phyloP scores from a whole-genome alignment of 2,113 vertebrate genomes.

The Stigmatopora argus region DNA sequence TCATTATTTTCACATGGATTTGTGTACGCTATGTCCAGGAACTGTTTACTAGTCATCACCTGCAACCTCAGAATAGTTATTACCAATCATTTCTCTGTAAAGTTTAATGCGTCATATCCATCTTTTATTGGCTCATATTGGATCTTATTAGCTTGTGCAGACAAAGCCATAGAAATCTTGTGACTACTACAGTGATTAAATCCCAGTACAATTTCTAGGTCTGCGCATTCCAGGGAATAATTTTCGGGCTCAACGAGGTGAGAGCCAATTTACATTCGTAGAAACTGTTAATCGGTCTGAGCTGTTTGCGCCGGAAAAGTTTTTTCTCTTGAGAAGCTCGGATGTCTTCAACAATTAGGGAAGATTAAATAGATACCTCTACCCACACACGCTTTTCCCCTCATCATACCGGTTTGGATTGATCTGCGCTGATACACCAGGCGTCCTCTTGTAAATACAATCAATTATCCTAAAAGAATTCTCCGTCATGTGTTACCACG shows the following conservation, averaged over 20 bases:
- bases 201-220: constrained; percentile 12
- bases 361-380: constrained; percentile 1
- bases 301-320: constrained; percentile 34
- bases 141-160: not conserved
- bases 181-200: not conserved
- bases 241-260: constrained; percentile 41
- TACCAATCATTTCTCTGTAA: not conserved
- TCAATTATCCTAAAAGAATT: constrained; percentile 53
- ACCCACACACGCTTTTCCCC: not conserved
- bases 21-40: too few species aligned
- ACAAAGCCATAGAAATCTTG: not conserved
- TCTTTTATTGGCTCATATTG: not conserved
- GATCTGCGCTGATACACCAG: constrained; percentile 41
- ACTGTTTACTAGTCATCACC: too few species aligned
- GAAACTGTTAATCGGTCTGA: constrained; percentile 39
- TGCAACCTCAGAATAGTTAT: not conserved
- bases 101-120: not conserved
- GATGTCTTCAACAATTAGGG: not conserved
- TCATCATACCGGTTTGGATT: constrained; percentile 38
- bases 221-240: constrained; percentile 20
- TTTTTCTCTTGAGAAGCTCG: constrained; percentile 34
- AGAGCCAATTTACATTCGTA: constrained; percentile 43
- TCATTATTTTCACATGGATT: too few species aligned
- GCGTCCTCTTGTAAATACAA: constrained; percentile 54
- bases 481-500: constrained; percentile 18